phyloP scores from a whole-genome alignment of 2,888 invertebrate genomes.

The Apamea sordens region DNA sequence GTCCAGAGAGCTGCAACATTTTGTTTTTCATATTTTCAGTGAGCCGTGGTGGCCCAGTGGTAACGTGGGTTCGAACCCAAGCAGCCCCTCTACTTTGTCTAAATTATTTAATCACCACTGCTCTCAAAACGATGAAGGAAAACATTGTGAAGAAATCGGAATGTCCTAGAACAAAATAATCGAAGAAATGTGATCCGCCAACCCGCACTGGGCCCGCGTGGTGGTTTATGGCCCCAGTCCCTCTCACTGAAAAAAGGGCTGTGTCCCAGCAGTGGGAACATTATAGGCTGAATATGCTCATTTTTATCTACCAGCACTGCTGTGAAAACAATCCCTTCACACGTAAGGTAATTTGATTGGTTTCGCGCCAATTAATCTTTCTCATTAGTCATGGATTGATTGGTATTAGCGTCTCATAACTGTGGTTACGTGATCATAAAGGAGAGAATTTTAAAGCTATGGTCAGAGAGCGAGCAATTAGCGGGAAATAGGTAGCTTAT shows the following conservation, averaged over 20 bases:
- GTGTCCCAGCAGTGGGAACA: not conserved
- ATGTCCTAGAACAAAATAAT: not conserved
- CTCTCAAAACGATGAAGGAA: not conserved
- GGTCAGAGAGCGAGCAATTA: not conserved
- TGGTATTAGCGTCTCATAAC: slow-evolving; percentile 38
- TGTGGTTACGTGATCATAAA: slow-evolving; percentile 34
- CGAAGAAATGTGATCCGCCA: not conserved
- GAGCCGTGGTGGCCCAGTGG: too few relatives aligned
- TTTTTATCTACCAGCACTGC: not conserved
- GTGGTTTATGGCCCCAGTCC: not conserved
- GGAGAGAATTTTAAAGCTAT: slow-evolving; percentile 3
- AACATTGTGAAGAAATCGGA: not conserved
- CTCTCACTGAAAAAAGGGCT: too few relatives aligned
- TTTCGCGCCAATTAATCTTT: slow-evolving; percentile 49
- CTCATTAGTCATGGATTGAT: slow-evolving; percentile 53
- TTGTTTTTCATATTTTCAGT: not conserved
- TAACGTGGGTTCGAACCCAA: too few relatives aligned
- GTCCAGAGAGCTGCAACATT: not conserved
- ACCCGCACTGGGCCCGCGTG: not conserved
- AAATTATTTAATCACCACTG: not conserved
- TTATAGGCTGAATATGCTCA: not conserved
- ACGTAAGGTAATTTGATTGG: slow-evolving; percentile 33
- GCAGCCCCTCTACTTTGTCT: too few relatives aligned
- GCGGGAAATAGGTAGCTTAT: not conserved
- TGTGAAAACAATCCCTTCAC: slow-evolving; percentile 5